These are phyloP conservation scores for Neoseiulus cucumeris DNA, from an alignment of 1,140 invertebrate genomes.

Conservation along the genomic window DNA sequence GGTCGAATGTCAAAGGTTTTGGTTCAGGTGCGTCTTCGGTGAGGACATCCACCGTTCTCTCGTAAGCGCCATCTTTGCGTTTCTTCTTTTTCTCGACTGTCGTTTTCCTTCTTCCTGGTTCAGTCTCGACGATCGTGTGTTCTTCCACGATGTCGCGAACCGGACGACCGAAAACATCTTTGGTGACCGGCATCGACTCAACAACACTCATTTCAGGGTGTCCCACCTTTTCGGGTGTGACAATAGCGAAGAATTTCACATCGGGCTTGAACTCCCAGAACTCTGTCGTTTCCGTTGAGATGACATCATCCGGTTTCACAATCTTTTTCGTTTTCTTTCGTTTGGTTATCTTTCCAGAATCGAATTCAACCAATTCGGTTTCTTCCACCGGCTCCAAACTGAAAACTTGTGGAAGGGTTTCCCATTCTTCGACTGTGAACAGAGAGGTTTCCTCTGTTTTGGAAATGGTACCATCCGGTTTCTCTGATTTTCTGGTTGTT, in stretches of 20 bases:
- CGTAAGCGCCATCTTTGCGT: background rate
- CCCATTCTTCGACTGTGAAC: background rate
- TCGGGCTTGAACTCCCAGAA: background rate
- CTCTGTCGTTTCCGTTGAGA: background rate
- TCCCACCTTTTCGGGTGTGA: background rate
- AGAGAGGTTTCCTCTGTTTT: background rate
- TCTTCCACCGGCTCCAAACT: background rate
- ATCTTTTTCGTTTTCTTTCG: background rate
- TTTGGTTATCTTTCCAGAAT: background rate
- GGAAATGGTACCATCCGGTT: background rate
- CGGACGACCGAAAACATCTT: background rate
- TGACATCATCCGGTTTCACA: background rate
- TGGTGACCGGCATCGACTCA: background rate
- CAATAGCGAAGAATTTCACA: background rate
- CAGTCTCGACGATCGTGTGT: background rate
- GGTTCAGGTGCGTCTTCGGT: background rate
- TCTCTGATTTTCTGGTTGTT: constrained; percentile 5
- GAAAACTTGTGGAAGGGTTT: background rate
- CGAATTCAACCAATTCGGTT: background rate
- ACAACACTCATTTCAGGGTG: background rate
- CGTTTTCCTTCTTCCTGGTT: background rate
- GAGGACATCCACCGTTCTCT: background rate
- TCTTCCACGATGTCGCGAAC: background rate
- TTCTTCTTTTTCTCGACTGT: background rate
- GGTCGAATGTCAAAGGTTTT: background rate